A percentile compares a stretch with the other conserved stretches of the same genome.
Evolutionary conservation across 2,797 vertebrate species (phyloP).

Genomic region (Gymnocypris eckloni): DNA sequence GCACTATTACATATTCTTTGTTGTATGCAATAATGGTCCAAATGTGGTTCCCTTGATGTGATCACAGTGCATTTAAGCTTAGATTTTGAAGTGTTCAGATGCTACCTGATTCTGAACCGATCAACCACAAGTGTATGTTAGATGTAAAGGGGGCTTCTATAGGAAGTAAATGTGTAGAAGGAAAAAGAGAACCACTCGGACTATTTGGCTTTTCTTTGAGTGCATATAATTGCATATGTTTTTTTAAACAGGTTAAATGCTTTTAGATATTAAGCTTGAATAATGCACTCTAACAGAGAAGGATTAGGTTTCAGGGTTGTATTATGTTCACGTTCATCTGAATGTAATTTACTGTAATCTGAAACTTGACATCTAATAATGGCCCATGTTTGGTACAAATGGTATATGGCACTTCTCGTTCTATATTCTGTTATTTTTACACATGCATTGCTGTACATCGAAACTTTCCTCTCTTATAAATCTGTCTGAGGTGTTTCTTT

Average conservation of each 20-base stretch:
- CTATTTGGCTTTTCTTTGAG: not conserved
- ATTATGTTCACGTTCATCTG: not conserved
- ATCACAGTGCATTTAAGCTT: not conserved
- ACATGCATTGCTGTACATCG: not conserved
- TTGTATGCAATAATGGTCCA: not conserved
- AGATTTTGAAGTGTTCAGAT: not conserved
- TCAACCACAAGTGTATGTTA: not conserved
- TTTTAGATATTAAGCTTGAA: slow-evolving; percentile 2
- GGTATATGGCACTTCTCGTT: not conserved
- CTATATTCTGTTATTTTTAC: not conserved
- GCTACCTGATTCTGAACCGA: not conserved
- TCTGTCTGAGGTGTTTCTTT: not conserved
- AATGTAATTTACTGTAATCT: not conserved
- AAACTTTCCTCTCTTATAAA: not conserved
- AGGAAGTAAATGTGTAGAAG: not conserved
- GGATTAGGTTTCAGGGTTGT: not conserved
- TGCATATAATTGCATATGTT: not conserved
- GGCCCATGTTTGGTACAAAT: not conserved
- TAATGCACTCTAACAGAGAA: not conserved
- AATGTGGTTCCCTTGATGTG: not conserved
- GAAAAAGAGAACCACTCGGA: not conserved
- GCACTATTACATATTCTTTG: not conserved
- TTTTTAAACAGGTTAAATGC: slow-evolving; percentile 12
- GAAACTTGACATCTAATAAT: not conserved
- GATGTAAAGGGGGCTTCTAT: not conserved